Percentiles rank a stretch among this genome's conserved stretches.
Evolutionary conservation across 2,888 invertebrate species (phyloP).

Genomic region (Platynereis dumerilii): DNA sequence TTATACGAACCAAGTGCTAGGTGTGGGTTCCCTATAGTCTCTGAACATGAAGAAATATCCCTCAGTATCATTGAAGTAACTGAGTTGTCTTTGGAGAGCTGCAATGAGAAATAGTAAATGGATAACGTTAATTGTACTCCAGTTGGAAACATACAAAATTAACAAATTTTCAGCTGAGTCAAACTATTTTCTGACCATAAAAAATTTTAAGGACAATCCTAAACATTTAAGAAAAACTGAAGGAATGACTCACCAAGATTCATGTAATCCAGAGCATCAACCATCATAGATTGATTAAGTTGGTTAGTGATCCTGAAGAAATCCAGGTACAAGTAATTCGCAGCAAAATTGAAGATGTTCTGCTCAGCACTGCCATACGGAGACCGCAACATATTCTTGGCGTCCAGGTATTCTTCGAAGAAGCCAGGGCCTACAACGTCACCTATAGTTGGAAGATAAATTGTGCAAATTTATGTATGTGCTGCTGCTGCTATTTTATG

Average conservation of each 20-base stretch:
- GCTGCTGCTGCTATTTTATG: too few species aligned
- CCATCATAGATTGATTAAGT: slow-evolving; percentile 79
- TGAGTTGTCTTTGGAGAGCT: slow-evolving; percentile 86
- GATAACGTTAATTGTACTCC: neutral
- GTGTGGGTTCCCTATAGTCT: slow-evolving; percentile 44
- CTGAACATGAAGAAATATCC: slow-evolving; percentile 91
- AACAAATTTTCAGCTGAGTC: too few species aligned
- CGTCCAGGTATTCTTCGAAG: slow-evolving; percentile 61
- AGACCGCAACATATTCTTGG: slow-evolving; percentile 61
- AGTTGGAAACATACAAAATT: too few species aligned
- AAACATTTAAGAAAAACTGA: too few species aligned
- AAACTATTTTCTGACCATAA: too few species aligned
- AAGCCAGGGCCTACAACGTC: slow-evolving; percentile 68
- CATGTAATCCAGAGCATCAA: slow-evolving; percentile 83
- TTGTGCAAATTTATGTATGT: neutral
- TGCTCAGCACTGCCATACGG: slow-evolving; percentile 77
- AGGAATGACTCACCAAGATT: slow-evolving; percentile 67
- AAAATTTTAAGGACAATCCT: too few species aligned
- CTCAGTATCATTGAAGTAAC: slow-evolving; percentile 82
- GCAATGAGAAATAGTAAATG: slow-evolving; percentile 51
- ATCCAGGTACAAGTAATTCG: slow-evolving; percentile 86
- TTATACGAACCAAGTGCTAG: slow-evolving; percentile 79
- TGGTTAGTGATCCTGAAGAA: slow-evolving; percentile 86
- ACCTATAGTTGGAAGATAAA: slow-evolving; percentile 59
- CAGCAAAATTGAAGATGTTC: slow-evolving; percentile 95